These are phyloP conservation scores for Typhlomys cinereus DNA, from an alignment of 2,113 vertebrate species.

Conservation along the genomic window DNA sequence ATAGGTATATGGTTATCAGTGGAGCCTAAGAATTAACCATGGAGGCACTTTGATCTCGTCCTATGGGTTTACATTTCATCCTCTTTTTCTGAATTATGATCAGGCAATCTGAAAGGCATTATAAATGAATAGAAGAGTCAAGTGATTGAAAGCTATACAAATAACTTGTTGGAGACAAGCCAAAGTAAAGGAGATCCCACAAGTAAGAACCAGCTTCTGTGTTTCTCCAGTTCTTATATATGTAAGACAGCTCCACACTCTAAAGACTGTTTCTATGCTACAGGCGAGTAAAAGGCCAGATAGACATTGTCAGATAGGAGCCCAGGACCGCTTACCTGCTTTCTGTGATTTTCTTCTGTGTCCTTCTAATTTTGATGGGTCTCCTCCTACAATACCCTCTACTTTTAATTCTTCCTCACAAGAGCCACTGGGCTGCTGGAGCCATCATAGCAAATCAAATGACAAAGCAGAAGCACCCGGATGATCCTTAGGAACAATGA, in stretches of 20 bases:
- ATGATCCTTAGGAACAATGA: background rate
- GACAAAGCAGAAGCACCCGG: background rate
- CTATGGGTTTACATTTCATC: background rate
- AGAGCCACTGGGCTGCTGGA: background rate
- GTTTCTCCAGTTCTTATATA: background rate
- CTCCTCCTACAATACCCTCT: background rate
- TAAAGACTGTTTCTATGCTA: background rate
- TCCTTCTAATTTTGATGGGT: background rate
- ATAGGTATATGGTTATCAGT: background rate
- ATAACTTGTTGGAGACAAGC: background rate
- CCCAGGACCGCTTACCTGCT: rapidly evolving
- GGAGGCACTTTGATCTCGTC: background rate
- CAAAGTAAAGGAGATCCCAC: background rate
- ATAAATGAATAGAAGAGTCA: background rate
- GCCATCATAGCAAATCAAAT: background rate
- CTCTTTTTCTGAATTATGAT: background rate
- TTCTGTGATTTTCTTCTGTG: background rate
- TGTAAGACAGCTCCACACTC: background rate
- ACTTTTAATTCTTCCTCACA: background rate
- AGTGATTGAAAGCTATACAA: background rate
- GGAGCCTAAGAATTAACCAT: background rate
- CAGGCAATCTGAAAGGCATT: background rate
- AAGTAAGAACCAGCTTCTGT: background rate
- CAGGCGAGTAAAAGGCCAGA: rapidly evolving
- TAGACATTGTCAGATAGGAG: background rate